phyloP scores from a whole-genome alignment of 2,113 vertebrate species.

The Rhipidura dahli region DNA sequence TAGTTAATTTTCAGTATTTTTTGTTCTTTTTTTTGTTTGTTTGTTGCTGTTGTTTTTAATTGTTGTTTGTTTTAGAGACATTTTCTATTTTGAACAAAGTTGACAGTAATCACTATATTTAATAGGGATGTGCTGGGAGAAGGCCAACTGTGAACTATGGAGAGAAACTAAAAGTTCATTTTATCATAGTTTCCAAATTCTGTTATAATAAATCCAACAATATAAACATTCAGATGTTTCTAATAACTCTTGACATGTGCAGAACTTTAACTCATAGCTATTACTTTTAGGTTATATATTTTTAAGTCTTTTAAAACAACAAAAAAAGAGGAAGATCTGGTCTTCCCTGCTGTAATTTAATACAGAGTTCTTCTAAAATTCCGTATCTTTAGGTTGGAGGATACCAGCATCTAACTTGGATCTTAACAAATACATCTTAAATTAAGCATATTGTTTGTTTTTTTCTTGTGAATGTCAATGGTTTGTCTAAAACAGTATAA shows the following conservation, averaged over 20 bases:
- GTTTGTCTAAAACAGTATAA: background rate
- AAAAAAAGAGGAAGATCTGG: background rate
- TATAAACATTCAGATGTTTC: background rate
- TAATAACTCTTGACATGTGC: background rate
- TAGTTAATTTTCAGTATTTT: background rate
- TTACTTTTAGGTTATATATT: background rate
- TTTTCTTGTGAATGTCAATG: background rate
- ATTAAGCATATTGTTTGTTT: background rate
- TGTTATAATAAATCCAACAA: background rate
- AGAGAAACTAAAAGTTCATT: background rate
- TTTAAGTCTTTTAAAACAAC: background rate
- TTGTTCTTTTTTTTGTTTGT: too few species aligned
- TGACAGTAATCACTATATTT: background rate
- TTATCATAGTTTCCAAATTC: background rate
- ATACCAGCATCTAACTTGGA: background rate
- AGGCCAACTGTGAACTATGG: background rate
- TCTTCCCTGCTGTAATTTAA: background rate
- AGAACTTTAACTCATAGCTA: background rate
- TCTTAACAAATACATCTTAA: background rate
- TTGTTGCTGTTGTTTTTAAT: background rate
- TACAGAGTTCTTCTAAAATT: background rate
- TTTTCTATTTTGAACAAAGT: background rate
- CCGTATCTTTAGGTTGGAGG: background rate
- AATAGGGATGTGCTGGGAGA: background rate
- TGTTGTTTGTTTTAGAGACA: background rate